These are phyloP conservation scores for Epinephelus lanceolatus DNA, from an alignment of 2,113 vertebrate genomes.

Conservation along the genomic window DNA sequence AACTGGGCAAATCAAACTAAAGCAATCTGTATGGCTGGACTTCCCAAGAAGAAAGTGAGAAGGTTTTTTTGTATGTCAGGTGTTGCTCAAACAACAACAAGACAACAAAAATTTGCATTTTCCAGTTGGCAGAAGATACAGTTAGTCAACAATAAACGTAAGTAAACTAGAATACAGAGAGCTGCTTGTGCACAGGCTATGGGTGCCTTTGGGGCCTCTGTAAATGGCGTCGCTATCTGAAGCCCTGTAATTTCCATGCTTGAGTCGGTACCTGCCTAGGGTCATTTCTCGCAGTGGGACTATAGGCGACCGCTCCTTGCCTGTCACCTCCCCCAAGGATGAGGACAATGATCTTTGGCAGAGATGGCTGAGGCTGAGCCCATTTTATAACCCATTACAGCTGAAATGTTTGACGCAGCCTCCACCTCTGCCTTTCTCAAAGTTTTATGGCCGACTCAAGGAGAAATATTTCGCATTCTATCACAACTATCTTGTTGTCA, in stretches of 20 bases:
- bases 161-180: slow-evolving; percentile 5
- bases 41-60: background rate
- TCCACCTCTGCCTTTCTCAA: slow-evolving; percentile 40
- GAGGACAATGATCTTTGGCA: slow-evolving; percentile 48
- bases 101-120: background rate
- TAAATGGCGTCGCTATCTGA: slow-evolving; percentile 31
- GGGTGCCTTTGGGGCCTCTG: slow-evolving; percentile 31
- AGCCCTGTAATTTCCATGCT: slow-evolving; percentile 72
- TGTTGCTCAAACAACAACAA: background rate
- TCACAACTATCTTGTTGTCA: slow-evolving; percentile 22
- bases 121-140: background rate
- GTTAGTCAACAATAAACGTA: background rate
- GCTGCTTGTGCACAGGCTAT: slow-evolving; percentile 3
- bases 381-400: slow-evolving; percentile 68
- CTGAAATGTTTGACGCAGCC: slow-evolving; percentile 42
- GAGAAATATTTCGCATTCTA: slow-evolving; percentile 61
- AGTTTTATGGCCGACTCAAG: slow-evolving; percentile 57
- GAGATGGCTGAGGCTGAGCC: slow-evolving; percentile 18
- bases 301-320: slow-evolving; percentile 47
- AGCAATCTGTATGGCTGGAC: background rate
- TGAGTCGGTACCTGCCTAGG: slow-evolving; percentile 62
- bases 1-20: background rate
- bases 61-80: background rate
- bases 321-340: slow-evolving; percentile 46
- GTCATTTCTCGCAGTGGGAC: slow-evolving; percentile 67